Percentiles rank a stretch among this genome's conserved stretches.
These are phyloP conservation scores for Cynopterus sphinx DNA, from an alignment of 2,797 vertebrate species.

Conservation along the genomic window DNA sequence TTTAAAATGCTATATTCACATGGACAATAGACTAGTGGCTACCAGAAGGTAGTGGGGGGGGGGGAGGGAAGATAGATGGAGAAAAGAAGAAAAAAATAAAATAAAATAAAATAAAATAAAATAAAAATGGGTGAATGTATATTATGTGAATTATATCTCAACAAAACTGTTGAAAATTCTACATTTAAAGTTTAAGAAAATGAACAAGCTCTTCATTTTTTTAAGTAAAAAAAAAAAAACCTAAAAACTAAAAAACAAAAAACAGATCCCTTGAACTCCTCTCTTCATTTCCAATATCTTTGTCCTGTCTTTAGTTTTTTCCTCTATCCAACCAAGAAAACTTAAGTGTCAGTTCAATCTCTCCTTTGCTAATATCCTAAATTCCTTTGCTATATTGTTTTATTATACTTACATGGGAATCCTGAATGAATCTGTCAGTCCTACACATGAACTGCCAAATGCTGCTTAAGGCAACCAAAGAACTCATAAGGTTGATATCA, in stretches of 20 bases:
- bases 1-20: background rate
- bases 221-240: background rate
- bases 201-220: background rate
- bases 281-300: background rate
- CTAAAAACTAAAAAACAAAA: background rate
- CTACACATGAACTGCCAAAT: background rate
- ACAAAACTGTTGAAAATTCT: background rate
- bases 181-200: conserved; percentile 26
- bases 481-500: background rate
- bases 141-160: too few relatives aligned
- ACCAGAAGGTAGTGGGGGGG: too few relatives aligned
- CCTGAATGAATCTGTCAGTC: background rate
- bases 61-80: too few relatives aligned
- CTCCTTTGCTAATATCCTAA: conserved; percentile 1
- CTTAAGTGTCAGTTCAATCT: background rate
- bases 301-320: conserved; percentile 16
- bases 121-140: too few relatives aligned
- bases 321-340: conserved; percentile 21
- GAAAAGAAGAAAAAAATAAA: too few relatives aligned
- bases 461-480: conserved; percentile 3
- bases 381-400: background rate
- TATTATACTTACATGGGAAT: background rate
- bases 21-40: too few relatives aligned
- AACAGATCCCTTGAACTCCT: background rate
- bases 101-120: too few relatives aligned